These are phyloP conservation scores for Stramonita haemastoma DNA, from an alignment of 2,888 invertebrate genomes.

Conservation along the genomic window DNA sequence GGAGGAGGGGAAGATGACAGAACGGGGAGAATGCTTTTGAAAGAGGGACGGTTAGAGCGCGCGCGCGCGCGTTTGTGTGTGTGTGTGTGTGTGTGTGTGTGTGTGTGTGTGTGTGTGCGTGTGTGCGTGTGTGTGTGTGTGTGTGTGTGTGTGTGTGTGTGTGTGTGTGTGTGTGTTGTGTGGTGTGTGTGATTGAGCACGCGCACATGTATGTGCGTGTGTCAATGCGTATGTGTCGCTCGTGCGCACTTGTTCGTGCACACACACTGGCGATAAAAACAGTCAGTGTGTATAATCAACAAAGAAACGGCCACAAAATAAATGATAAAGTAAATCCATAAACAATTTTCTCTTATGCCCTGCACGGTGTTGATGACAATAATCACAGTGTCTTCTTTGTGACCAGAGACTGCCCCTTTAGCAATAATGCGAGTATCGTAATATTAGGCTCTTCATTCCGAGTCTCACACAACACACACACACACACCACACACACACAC, in stretches of 20 bases:
- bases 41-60: neutral
- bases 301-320: neutral
- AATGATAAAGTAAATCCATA: no score
- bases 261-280: neutral
- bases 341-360: no score
- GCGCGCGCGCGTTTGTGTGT: neutral
- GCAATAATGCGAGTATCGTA: no score
- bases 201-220: neutral
- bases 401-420: no score
- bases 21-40: neutral
- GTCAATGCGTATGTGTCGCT: no score
- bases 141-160: neutral
- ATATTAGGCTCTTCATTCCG: no score
- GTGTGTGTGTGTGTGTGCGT: neutral
- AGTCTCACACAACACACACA: no score
- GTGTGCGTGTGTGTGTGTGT: neutral
- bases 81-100: neutral
- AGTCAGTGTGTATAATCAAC: neutral
- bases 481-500: no score
- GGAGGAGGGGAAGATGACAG: neutral
- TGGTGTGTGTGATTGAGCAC: neutral
- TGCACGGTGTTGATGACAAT: no score
- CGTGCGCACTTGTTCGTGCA: neutral
- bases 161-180: neutral
- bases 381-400: no score